Evolutionary conservation across 2,888 invertebrate species (phyloP), one percentile per base, ranked within the genome.

Genomic region (Clanis bilineata): DNA sequence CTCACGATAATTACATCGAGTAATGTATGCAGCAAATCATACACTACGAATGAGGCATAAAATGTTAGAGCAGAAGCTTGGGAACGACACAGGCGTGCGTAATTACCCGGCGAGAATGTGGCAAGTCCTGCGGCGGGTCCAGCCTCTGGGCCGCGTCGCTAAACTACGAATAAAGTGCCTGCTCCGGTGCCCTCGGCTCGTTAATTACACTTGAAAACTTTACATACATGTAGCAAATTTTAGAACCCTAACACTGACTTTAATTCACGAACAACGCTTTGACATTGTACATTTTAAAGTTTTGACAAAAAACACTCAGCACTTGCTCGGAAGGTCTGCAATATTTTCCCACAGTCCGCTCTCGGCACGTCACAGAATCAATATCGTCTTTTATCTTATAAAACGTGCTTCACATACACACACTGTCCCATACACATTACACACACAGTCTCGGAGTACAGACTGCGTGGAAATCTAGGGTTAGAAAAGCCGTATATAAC

Each of bases 301-400:
- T 51, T 28, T 32, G 32, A 32, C 28, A 51, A 51, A 51, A 51
- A 28, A 28, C 51, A 51, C 15, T 18, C 10, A 51, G 28, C 51
- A 32, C 88, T 88, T 87, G 85, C 88, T 88, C 88, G 88, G 84
- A 80, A 78, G 80, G 85, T 82, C 88, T 85, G 85, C 85, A 85
- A 88, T 88, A 83, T 85, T 83, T 91, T 91, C 91, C 88, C 91
- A 91, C 90, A 88, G 88, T 83, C 77, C 83, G 86, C 82, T 79
- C 83, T 79, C 83, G 77, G 77, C 84, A 85, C 90, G 90, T 89
- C 89, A 91, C 90, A 90, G 87, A 91, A 91, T 91, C 91, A 90
- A 91, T 91, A 91, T 88, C 86, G 85, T 83, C 89, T 91, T 90
- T 90, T 92, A 91, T 91, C 88, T 91, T 86, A 85, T 81, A 82